Evolutionary conservation across 1,140 invertebrate species (phyloP), one percentile per base, ranked within the genome.

Genomic region (Drosophila paulistorum): DNA sequence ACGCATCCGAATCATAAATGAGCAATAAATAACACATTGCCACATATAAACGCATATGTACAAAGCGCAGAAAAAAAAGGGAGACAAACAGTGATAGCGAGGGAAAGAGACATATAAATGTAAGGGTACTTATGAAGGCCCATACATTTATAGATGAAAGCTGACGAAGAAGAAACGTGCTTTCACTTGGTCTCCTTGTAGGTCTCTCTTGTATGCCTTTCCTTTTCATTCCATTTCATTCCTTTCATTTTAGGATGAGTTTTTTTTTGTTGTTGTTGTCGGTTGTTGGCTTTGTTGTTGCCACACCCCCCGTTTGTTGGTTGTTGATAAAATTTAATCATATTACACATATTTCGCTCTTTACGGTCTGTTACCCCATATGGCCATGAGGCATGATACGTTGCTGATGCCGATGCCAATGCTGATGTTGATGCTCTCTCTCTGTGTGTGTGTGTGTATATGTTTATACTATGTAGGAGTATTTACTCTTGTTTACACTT

Each of bases 11-110:
- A 84, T 89, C 84, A 89, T 89, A 89, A 89, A 90, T 89, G 84
- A 89, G 84, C 84, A 82, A 89, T 89, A 89, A 89, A 89, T 89
- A 89, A 84, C 85, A 89, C 84, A 84, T 89, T 89, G 84, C 84
- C 80, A 89, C 67, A 67, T 58, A 74, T 13, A 63, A 35, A 48
- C 75, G 65, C 63, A 73, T 62, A 59, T 70, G 48, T 35, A 73
- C 59, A 54, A 63, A 57, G 42, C 68, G 59, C 41, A 69, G 41
- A 71, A 62, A 7, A 74, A 37, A 30, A 30, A 66, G 68, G 35
- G 33, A 41, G 37, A 14, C 0, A 10, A 17, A 10, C 7, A 23
- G 11, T 23, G 3, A 7, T 0, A 35, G 23, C 9, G 7, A 14
- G 17, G 9, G 14, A 20, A 20, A 48, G 13, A 48, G 33, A 20